Evolutionary conservation across 2,113 vertebrate species (phyloP), one percentile per base, ranked within the genome.

Genomic region (Cnemophilus loriae): DNA sequence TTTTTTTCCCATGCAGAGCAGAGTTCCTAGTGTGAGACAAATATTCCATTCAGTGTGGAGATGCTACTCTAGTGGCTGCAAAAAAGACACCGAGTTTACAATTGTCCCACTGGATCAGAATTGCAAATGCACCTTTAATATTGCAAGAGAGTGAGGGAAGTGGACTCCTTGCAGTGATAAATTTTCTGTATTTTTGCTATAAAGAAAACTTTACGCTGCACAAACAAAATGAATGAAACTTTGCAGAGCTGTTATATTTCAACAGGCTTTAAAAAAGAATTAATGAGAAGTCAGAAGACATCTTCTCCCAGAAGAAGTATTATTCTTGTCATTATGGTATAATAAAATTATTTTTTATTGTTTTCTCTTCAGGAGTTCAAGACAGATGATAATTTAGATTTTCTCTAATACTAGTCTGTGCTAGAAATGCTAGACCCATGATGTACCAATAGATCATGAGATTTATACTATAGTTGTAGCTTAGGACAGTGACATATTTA

Each of bases 291-390:
- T 88, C 73, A 90, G 60, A 92, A 94, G 61, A 89, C 41, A 57
- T 90, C 86, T 88, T 86, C 95, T 96, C 71, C 60, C 47, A 84
- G 52, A 89, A 86, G 94, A 96, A 93, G 71, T 90, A 93, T 83
- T 94, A 92, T 69, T 94, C 85, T 92, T 95, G 90, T 94, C 95
- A 84, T 96, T 93, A 92, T 56, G 71, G 79, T 59, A 90, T 95
- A 92, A 81, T 95, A 92, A 95, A 88, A 92, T 92, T 95, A 64
- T 95, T 96, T 95, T 96, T 94, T 96, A 93, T 91, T 95, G 79
- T 96, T 94, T 95, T 96, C 81, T 94, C 84, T 86, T 88, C 86
- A 67, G 71, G 50, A 26, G 56, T 86, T 90, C 79, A 86, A 93
- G 88, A 78, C 56, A 96, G 89, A 91, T 90, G 90, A 96, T 95